A percentile compares a stretch with the other conserved stretches of the same genome.
phyloP scores from a whole-genome alignment of 2,113 vertebrate genomes.

The Campylomormyrus tamandua region DNA sequence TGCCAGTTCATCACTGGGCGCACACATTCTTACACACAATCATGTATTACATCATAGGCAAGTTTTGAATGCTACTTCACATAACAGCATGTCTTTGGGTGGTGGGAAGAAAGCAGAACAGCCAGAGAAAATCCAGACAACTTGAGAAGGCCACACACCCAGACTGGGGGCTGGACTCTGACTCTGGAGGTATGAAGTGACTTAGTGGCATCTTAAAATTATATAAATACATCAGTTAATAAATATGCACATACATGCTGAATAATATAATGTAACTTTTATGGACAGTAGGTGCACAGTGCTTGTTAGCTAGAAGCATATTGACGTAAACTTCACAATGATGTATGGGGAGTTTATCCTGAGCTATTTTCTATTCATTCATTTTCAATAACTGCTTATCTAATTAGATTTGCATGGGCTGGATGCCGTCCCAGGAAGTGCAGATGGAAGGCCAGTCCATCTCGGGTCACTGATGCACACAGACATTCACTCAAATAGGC shows the following conservation, averaged over 20 bases:
- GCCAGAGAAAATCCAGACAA: background rate
- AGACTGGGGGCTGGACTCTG: background rate
- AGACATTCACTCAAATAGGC: background rate
- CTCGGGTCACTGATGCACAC: background rate
- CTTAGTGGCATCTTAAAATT: background rate
- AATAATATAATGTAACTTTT: background rate
- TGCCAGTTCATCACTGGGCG: background rate
- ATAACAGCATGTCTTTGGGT: background rate
- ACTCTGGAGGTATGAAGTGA: background rate
- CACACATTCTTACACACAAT: background rate
- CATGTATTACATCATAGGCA: background rate
- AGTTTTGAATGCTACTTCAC: background rate
- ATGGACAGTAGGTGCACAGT: background rate
- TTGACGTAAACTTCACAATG: background rate
- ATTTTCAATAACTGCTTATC: slow-evolving; percentile 1
- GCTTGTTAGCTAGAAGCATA: slow-evolving; percentile 1
- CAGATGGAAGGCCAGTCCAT: background rate
- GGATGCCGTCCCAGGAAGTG: background rate
- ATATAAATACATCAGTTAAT: background rate
- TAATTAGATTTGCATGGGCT: slow-evolving; percentile 4
- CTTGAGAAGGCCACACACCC: background rate
- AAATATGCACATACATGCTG: background rate
- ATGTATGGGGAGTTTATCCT: background rate
- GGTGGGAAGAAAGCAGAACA: background rate
- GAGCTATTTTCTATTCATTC: slow-evolving; percentile 4